phyloP scores from a whole-genome alignment of 2,888 invertebrate genomes.

The Dione vanillae region DNA sequence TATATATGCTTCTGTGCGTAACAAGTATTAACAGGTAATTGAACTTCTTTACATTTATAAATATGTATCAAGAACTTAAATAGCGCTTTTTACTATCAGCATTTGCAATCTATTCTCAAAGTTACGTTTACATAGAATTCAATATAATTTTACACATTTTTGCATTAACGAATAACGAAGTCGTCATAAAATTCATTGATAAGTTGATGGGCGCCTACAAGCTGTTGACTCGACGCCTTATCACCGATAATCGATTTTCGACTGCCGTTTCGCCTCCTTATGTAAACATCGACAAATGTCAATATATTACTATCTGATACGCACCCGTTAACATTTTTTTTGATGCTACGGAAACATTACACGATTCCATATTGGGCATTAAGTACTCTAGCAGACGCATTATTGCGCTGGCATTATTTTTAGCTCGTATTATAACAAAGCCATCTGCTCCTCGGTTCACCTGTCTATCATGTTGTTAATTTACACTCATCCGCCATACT shows the following conservation, averaged over 20 bases:
- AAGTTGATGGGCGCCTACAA: constrained; percentile 72
- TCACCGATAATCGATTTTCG: constrained; percentile 78
- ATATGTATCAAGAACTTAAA: constrained; percentile 8
- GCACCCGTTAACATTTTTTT: constrained; percentile 70
- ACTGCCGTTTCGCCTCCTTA: constrained; percentile 82
- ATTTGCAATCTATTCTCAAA: constrained; percentile 47
- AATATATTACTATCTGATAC: constrained; percentile 79
- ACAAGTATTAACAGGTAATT: constrained; percentile 1
- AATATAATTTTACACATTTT: constrained; percentile 57
- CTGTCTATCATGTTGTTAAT: constrained; percentile 79
- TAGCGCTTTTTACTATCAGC: neutral
- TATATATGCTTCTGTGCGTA: neutral
- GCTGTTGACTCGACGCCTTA: constrained; percentile 73
- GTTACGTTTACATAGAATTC: constrained; percentile 49
- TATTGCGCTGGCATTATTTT: constrained; percentile 68
- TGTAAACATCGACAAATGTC: constrained; percentile 78
- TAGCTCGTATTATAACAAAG: constrained; percentile 76
- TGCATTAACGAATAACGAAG: constrained; percentile 63
- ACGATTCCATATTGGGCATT: constrained; percentile 67
- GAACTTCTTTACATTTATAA: constrained; percentile 8
- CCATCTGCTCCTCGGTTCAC: constrained; percentile 76
- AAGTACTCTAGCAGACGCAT: constrained; percentile 56
- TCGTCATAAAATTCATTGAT: constrained; percentile 68
- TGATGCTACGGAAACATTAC: constrained; percentile 65
- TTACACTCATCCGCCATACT: constrained; percentile 69